Evolutionary conservation across 2,888 invertebrate species (phyloP).

Genomic region (Cryptocheilus praepositus): DNA sequence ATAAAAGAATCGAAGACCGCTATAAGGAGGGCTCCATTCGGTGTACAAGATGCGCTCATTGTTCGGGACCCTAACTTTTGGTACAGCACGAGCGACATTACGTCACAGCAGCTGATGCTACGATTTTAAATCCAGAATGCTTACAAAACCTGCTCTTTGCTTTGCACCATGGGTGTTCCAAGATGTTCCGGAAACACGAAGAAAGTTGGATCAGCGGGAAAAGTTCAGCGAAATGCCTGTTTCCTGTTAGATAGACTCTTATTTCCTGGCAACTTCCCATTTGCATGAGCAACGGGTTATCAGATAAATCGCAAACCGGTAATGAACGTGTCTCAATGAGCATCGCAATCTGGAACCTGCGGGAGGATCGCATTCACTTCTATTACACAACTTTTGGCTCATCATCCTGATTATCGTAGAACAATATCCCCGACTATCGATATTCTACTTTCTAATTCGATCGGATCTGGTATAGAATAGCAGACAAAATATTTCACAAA

Average conservation of each 20-base stretch:
- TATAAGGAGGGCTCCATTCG: constrained; percentile 33
- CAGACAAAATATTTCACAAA: too few relatives aligned
- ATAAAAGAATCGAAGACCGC: constrained; percentile 56
- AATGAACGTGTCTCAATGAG: constrained; percentile 14
- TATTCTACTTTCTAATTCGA: constrained; percentile 23
- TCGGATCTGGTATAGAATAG: neutral
- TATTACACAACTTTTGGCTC: constrained; percentile 6
- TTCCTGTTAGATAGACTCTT: too few relatives aligned
- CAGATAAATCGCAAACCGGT: constrained; percentile 18
- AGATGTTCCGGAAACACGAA: neutral
- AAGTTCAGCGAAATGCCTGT: neutral
- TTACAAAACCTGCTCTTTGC: neutral
- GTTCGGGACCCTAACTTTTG: constrained; percentile 44
- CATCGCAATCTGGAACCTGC: neutral
- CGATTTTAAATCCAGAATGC: constrained; percentile 26
- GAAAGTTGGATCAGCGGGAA: neutral
- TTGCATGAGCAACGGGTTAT: neutral
- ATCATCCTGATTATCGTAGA: constrained; percentile 1
- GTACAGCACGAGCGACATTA: constrained; percentile 38
- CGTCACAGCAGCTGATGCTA: constrained; percentile 49
- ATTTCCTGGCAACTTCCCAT: neutral
- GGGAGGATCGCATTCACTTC: constrained; percentile 7
- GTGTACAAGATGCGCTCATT: constrained; percentile 43
- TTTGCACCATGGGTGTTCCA: neutral
- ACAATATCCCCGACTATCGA: neutral